Conservation (phyloP, 2,888 invertebrate species). For the Cheilosia pagana region DNA sequence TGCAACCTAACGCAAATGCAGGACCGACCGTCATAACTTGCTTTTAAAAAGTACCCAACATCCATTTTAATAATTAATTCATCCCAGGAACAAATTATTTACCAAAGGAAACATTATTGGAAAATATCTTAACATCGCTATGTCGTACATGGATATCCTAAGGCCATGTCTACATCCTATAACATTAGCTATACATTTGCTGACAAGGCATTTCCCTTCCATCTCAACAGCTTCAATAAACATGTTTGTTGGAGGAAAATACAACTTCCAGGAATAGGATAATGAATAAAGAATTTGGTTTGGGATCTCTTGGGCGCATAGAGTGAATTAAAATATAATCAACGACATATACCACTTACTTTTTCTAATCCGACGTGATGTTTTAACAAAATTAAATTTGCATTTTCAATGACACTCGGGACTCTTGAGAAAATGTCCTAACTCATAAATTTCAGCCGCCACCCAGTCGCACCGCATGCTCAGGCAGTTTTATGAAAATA, state of each 20-base stretch:
- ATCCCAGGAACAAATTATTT: not conserved
- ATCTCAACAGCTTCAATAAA: not conserved
- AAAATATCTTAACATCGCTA: no score
- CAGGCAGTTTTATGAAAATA: no score
- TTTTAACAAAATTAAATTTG: conserved; percentile 25
- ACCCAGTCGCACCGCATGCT: not conserved
- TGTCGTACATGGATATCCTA: not conserved
- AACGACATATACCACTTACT: not conserved
- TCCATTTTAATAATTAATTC: not conserved
- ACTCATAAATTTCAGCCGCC: not conserved
- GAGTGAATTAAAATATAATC: not conserved
- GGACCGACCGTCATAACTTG: no score
- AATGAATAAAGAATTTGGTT: not conserved
- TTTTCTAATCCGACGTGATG: conserved; percentile 3
- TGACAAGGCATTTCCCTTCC: not conserved
- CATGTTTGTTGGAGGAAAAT: not conserved
- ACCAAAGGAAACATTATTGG: not conserved
- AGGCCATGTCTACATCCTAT: not conserved
- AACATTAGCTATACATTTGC: not conserved
- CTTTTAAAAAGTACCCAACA: no score
- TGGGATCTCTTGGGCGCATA: not conserved
- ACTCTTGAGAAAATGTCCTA: not conserved
- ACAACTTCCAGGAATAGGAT: not conserved
- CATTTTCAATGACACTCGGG: conserved; percentile 22
- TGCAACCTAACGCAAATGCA: no score